A percentile compares a stretch with the other conserved stretches of the same genome.
Conservation (phyloP, 2,113 vertebrate genomes). For the Atlantisia rogersi region DNA sequence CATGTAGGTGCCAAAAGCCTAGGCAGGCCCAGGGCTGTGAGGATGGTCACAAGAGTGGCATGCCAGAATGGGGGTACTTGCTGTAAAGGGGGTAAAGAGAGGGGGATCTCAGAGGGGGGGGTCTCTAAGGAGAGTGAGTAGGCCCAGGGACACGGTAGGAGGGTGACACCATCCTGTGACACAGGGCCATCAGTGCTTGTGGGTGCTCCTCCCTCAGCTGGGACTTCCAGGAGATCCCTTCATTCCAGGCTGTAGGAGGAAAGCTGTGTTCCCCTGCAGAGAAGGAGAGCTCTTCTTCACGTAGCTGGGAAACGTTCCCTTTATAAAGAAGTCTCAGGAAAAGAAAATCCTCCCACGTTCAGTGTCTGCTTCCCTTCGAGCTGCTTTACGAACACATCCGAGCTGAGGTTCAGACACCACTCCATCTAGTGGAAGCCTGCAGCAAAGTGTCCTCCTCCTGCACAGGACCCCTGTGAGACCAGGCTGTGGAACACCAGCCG, state of each 20-base stretch:
- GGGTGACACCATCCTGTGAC: not conserved
- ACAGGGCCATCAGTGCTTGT: fast-evolving
- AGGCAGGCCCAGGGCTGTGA: fast-evolving
- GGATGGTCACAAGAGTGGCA: not conserved
- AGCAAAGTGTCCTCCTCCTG: not conserved
- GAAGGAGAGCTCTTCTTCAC: not conserved
- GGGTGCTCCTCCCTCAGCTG: fast-evolving
- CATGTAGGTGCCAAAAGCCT: not conserved
- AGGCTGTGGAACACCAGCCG: fast-evolving
- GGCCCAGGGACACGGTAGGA: fast-evolving
- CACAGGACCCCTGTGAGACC: no score
- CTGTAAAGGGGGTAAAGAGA: fast-evolving
- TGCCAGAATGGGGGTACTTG: no score
- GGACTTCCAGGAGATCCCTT: not conserved
- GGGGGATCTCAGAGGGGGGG: no score
- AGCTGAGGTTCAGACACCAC: not conserved
- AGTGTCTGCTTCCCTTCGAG: not conserved
- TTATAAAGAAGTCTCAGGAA: not conserved
- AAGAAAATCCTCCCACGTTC: fast-evolving
- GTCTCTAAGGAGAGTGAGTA: not conserved
- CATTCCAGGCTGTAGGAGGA: not conserved
- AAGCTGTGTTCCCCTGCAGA: not conserved
- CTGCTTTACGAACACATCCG: not conserved
- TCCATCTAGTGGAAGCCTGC: slow-evolving; percentile 36
- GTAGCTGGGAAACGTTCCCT: not conserved